A percentile compares a stretch with the other conserved stretches of the same genome.
Conservation (phyloP, 1,140 invertebrate genomes). For the Diabrotica undecimpunctata region DNA sequence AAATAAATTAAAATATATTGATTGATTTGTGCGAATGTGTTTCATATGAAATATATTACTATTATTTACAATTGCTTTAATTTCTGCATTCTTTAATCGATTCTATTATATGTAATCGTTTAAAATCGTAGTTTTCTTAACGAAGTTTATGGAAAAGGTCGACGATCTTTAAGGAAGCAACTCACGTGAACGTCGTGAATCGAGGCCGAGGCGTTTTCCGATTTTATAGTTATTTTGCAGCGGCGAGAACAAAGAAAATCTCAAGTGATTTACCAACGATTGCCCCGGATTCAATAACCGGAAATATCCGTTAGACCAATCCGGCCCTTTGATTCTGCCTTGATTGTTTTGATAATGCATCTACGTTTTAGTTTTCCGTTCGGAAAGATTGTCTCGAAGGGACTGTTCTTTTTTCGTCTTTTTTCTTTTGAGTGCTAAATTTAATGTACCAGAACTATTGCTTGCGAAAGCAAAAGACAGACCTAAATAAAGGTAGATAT, state of each 20-base stretch:
- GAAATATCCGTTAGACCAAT: constrained; percentile 34
- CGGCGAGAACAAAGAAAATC: constrained; percentile 28
- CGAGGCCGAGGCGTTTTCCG: constrained; percentile 8
- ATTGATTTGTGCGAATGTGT: too few relatives aligned
- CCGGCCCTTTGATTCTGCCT: constrained; percentile 35
- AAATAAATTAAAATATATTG: too few relatives aligned
- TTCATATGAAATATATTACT: too few relatives aligned
- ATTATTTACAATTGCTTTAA: too few relatives aligned
- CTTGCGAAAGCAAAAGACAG: too few relatives aligned
- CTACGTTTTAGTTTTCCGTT: constrained; percentile 23
- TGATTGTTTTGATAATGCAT: constrained; percentile 35
- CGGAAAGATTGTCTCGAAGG: too few relatives aligned
- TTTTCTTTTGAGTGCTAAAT: too few relatives aligned
- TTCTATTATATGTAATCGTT: too few relatives aligned
- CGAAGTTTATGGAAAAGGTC: background rate
- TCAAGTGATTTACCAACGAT: constrained; percentile 37
- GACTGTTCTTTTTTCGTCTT: too few relatives aligned
- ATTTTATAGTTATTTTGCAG: constrained; percentile 27
- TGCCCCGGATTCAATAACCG: constrained; percentile 38
- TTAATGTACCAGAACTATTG: too few relatives aligned
- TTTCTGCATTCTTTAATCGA: too few relatives aligned
- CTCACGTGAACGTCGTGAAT: background rate
- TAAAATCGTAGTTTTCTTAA: background rate
- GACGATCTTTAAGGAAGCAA: background rate
- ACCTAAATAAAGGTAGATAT: too few relatives aligned